Evolutionary conservation across 2,113 vertebrate genomes (phyloP).

Genomic region (Tretioscincus oriximinensis): DNA sequence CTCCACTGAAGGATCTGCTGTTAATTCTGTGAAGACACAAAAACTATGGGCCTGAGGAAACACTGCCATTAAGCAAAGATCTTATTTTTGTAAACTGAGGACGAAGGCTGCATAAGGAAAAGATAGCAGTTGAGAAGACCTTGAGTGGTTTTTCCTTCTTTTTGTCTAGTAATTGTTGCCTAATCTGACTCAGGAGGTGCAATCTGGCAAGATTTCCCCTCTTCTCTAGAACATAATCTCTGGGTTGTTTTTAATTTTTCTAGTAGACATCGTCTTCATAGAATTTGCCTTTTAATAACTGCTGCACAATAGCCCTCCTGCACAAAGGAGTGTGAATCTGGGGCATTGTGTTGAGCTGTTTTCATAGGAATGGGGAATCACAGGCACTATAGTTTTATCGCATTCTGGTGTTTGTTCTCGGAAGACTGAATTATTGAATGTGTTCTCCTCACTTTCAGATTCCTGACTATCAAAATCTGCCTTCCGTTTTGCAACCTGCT

Average conservation of each 20-base stretch:
- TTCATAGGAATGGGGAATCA: constrained; percentile 67
- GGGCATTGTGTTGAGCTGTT: constrained; percentile 61
- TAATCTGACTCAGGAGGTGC: constrained; percentile 5
- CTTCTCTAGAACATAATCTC: constrained; percentile 35
- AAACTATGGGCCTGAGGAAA: constrained; percentile 38
- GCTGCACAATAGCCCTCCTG: constrained; percentile 50
- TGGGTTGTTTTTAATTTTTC: constrained; percentile 66
- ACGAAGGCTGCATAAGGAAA: not conserved
- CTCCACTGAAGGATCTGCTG: constrained; percentile 54
- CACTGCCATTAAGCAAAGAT: constrained; percentile 43
- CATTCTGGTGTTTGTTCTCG: constrained; percentile 69
- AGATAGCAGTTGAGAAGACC: not conserved
- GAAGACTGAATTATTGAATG: constrained; percentile 43
- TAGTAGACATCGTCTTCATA: constrained; percentile 63
- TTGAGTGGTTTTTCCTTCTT: not conserved
- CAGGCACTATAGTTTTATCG: constrained; percentile 50
- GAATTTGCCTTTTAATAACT: constrained; percentile 63
- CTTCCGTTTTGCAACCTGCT: not conserved
- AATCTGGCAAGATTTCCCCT: constrained; percentile 20
- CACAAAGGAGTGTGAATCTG: constrained; percentile 62
- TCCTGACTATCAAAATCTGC: not conserved
- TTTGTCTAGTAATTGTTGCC: constrained; percentile 30
- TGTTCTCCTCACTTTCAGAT: constrained; percentile 13
- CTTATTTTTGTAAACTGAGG: constrained; percentile 30
- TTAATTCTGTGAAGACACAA: constrained; percentile 55